phyloP scores from a whole-genome alignment of 2,888 invertebrate species.

The Syritta pipiens region DNA sequence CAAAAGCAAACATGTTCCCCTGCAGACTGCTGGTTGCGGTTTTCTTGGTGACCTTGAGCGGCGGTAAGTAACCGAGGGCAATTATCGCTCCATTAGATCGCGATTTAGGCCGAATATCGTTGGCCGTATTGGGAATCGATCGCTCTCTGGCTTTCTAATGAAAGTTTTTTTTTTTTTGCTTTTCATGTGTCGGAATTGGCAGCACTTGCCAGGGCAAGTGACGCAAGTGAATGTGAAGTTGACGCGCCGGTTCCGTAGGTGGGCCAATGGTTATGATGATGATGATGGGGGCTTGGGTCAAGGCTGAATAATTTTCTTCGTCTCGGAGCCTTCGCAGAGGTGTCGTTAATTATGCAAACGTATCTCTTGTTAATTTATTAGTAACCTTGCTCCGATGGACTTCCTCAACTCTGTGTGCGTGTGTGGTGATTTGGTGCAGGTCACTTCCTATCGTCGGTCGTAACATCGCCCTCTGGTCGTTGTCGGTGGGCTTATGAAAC shows the following conservation, averaged over 20 bases:
- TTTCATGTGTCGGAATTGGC: neutral
- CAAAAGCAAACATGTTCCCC: constrained; percentile 62
- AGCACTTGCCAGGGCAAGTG: neutral
- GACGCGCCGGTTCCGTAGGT: constrained; percentile 48
- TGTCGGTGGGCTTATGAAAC: too few relatives aligned
- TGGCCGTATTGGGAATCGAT: neutral
- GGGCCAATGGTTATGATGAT: constrained; percentile 35
- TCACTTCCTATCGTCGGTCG: too few relatives aligned
- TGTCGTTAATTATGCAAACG: constrained; percentile 18
- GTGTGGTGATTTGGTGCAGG: neutral
- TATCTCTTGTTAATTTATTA: constrained; percentile 24
- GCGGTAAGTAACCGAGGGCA: constrained; percentile 48
- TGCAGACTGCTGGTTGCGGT: constrained; percentile 42
- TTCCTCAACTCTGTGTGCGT: constrained; percentile 13
- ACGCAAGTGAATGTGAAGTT: constrained; percentile 1
- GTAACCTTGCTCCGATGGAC: constrained; percentile 43
- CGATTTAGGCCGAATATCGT: constrained; percentile 8
- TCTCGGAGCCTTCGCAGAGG: constrained; percentile 17
- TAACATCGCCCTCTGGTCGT: too few relatives aligned
- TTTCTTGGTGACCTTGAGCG: constrained; percentile 60
- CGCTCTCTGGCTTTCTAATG: constrained; percentile 12
- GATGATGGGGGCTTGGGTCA: constrained; percentile 55
- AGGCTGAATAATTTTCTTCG: constrained; percentile 41
- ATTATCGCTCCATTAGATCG: neutral
- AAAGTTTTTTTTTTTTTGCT: neutral